Percentiles rank a stretch among this genome's conserved stretches.
phyloP scores from a whole-genome alignment of 53 echinoderm and acorn worm genomes.

The Crossaster papposus region DNA sequence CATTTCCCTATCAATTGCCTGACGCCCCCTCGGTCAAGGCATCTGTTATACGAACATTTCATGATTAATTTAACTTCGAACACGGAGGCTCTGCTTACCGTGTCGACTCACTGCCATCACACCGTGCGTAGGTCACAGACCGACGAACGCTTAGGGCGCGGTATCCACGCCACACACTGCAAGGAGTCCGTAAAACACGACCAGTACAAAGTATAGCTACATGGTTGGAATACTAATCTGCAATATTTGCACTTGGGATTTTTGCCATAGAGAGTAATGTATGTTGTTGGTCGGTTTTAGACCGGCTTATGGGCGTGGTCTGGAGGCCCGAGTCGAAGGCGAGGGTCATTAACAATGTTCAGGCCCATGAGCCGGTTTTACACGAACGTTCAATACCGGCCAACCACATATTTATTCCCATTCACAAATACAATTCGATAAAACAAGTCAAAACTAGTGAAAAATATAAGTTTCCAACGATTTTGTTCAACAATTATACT shows the following conservation, averaged over 20 bases:
- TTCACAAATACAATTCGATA: no score
- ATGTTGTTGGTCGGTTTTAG: no score
- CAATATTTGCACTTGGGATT: not conserved
- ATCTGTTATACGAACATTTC: constrained; percentile 30
- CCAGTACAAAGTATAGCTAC: not conserved
- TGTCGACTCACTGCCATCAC: not conserved
- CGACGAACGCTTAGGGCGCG: not conserved
- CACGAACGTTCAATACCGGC: no score
- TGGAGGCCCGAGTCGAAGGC: no score
- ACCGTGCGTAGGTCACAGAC: not conserved
- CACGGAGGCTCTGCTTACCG: not conserved
- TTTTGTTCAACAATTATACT: no score
- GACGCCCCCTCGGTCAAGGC: not conserved
- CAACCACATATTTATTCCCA: no score
- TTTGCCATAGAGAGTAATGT: not conserved
- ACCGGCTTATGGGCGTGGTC: no score
- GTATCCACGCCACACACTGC: not conserved
- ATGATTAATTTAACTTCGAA: constrained; percentile 44
- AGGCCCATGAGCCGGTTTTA: no score
- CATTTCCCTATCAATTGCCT: not conserved
- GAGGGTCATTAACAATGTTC: no score
- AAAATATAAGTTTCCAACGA: no score
- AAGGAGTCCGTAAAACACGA: not conserved
- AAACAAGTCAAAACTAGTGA: no score
- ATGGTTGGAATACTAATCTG: not conserved